Conservation (phyloP, 2,113 vertebrate species). For the Corythornis madagascariensis region DNA sequence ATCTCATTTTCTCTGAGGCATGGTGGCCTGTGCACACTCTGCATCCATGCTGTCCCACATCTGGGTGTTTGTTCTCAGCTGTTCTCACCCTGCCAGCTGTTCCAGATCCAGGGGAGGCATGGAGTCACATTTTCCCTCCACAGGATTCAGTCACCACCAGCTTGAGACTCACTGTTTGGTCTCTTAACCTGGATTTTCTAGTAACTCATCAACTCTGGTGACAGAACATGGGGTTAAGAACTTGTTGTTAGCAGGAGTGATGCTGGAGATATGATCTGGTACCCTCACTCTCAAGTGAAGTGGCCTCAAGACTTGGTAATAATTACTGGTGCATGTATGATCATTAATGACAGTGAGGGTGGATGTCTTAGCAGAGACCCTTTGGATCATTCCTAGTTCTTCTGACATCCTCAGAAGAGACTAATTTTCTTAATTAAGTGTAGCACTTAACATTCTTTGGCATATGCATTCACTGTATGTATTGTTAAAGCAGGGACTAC, state of each 20-base stretch:
- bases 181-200: constrained; percentile 48
- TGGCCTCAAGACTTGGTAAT: background rate
- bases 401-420: background rate
- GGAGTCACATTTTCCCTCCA: background rate
- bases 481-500: background rate
- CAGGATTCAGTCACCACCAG: background rate
- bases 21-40: background rate
- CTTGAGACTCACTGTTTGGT: constrained; percentile 33
- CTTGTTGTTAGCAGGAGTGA: background rate
- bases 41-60: background rate
- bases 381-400: background rate
- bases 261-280: background rate
- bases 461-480: background rate
- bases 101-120: constrained; percentile 14
- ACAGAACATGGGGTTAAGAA: background rate
- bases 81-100: constrained; percentile 35
- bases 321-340: background rate
- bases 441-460: background rate
- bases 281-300: background rate
- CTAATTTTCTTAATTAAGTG: constrained; percentile 11
- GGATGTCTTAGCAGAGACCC: background rate
- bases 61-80: background rate
- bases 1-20: background rate
- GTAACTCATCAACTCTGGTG: constrained; percentile 10
- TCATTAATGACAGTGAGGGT: background rate